These are phyloP conservation scores for Dinomys branickii DNA, from an alignment of 2,113 vertebrate genomes.

Conservation along the genomic window DNA sequence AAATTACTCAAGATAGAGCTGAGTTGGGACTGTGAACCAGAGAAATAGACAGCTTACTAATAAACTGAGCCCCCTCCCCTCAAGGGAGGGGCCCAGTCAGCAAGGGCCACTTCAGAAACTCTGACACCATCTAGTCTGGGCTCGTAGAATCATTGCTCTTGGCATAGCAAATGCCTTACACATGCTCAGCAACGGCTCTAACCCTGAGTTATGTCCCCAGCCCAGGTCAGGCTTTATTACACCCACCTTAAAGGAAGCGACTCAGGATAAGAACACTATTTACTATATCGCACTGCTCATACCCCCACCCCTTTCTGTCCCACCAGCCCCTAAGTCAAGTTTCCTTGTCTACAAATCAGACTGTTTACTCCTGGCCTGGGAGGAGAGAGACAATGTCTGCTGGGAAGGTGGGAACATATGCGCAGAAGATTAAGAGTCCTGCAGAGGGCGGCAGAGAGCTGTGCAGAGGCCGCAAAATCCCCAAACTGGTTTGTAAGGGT, in stretches of 20 bases:
- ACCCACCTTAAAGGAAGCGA: not conserved
- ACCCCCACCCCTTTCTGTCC: not conserved
- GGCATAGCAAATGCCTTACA: not conserved
- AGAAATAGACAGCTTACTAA: not conserved
- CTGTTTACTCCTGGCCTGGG: not conserved
- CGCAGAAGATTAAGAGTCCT: not conserved
- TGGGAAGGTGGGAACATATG: rapidly evolving
- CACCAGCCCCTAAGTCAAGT: not conserved
- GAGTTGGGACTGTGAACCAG: not conserved
- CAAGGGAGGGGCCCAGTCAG: not conserved
- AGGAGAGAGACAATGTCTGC: not conserved
- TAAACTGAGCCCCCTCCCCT: not conserved
- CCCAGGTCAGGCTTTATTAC: not conserved
- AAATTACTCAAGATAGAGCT: not conserved
- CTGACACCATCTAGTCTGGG: not conserved
- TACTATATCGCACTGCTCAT: not conserved
- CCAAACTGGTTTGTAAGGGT: rapidly evolving
- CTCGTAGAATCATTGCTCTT: not conserved
- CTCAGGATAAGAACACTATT: not conserved
- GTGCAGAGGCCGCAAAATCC: rapidly evolving
- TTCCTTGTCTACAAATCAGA: not conserved
- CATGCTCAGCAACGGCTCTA: not conserved
- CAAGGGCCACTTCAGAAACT: not conserved
- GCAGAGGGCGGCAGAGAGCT: constrained; percentile 63
- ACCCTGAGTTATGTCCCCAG: not conserved